These are phyloP conservation scores for Thumatha senex DNA, from an alignment of 2,888 invertebrate genomes.

Conservation along the genomic window DNA sequence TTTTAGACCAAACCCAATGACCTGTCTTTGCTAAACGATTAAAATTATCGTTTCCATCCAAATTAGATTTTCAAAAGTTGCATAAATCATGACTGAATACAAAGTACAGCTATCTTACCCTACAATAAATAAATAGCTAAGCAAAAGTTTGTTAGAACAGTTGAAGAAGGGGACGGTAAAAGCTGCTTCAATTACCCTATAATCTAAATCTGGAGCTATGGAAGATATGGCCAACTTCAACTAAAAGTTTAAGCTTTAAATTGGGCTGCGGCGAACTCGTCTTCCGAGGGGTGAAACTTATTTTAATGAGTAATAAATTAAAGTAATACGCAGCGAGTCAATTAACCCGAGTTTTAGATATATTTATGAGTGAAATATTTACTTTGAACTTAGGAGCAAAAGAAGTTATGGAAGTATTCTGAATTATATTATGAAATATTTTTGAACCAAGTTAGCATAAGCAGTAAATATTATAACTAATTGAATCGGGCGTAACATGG, in stretches of 20 bases:
- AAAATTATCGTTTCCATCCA: slow-evolving; percentile 1
- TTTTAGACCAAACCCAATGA: not conserved
- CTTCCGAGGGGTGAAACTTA: slow-evolving; percentile 57
- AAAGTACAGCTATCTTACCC: slow-evolving; percentile 4
- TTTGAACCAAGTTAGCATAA: slow-evolving; percentile 2
- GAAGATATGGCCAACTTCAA: slow-evolving; percentile 70
- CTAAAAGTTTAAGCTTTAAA: slow-evolving; percentile 72
- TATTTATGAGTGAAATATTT: slow-evolving; percentile 38
- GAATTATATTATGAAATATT: slow-evolving; percentile 10
- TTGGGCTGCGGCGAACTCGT: slow-evolving; percentile 56
- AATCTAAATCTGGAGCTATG: slow-evolving; percentile 58
- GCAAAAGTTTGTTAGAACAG: slow-evolving; percentile 10
- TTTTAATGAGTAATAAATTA: slow-evolving; percentile 74
- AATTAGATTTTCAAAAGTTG: slow-evolving; percentile 6
- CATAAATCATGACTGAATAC: slow-evolving; percentile 6
- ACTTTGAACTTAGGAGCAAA: slow-evolving; percentile 19
- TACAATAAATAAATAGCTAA: slow-evolving; percentile 6
- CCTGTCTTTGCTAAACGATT: not conserved
- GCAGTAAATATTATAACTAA: too few relatives aligned
- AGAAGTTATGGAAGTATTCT: slow-evolving; percentile 13
- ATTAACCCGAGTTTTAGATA: slow-evolving; percentile 53
- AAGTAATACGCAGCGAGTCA: slow-evolving; percentile 69
- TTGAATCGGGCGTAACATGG: too few relatives aligned
- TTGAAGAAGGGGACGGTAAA: slow-evolving; percentile 31
- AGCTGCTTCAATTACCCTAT: slow-evolving; percentile 60